Conservation (phyloP, 2,888 invertebrate species). For the Eumerus sabulonum region DNA sequence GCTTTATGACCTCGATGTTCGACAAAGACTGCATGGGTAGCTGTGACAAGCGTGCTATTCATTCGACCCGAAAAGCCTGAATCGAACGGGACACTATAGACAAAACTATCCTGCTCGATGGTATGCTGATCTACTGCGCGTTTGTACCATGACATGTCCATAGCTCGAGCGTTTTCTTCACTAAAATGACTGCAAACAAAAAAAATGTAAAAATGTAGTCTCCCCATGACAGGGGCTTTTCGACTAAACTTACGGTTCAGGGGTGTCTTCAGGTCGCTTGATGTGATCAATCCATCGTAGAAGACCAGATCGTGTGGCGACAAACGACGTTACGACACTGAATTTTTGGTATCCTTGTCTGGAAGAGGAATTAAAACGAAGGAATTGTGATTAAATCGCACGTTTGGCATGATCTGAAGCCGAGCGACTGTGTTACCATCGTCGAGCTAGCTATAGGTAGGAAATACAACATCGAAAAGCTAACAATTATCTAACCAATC, state of each 20-base stretch:
- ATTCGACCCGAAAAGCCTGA: conserved; percentile 79
- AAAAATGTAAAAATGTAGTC: neutral
- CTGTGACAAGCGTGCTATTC: conserved; percentile 86
- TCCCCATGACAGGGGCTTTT: neutral
- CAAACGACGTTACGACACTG: conserved; percentile 90
- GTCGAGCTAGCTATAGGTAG: conserved; percentile 18
- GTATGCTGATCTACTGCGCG: conserved; percentile 93
- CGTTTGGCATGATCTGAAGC: no score
- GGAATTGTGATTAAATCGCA: neutral
- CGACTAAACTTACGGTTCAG: conserved; percentile 84
- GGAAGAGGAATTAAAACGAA: conserved; percentile 72
- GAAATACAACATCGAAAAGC: no score
- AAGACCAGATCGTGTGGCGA: conserved; percentile 93
- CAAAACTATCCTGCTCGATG: conserved; percentile 93
- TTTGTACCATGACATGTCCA: conserved; percentile 94
- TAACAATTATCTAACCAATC: no score
- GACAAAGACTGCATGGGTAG: conserved; percentile 94
- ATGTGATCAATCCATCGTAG: conserved; percentile 91
- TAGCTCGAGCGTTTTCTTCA: conserved; percentile 88
- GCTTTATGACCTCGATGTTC: conserved; percentile 90
- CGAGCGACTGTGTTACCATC: conserved; percentile 24
- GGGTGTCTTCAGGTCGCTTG: conserved; percentile 80
- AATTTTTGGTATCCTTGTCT: conserved; percentile 94
- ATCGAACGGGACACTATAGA: conserved; percentile 85
- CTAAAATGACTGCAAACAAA: conserved; percentile 85